Conservation (phyloP, 1,140 invertebrate species). For the Trachymyrmex septentrionalis region DNA sequence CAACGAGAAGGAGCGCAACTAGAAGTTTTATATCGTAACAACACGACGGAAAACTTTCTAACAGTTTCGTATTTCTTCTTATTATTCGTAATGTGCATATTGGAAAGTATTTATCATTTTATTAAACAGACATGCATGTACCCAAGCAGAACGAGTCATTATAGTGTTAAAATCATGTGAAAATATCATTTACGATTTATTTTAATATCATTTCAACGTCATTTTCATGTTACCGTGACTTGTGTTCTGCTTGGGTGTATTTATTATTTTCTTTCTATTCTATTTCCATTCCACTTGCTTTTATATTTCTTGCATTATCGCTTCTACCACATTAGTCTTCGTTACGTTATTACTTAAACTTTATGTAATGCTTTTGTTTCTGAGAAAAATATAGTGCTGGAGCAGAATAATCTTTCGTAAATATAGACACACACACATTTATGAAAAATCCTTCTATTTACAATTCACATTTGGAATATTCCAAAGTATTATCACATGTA, state of each 20-base stretch:
- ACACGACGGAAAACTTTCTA: background rate
- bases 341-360: background rate
- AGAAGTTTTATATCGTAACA: background rate
- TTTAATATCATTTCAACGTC: too few species aligned
- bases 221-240: too few species aligned
- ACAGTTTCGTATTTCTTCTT: background rate
- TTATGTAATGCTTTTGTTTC: background rate
- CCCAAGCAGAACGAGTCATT: too few species aligned
- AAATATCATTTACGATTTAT: too few species aligned
- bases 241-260: background rate
- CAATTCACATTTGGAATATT: background rate
- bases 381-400: background rate
- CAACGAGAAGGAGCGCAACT: background rate
- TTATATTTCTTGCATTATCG: background rate
- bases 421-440: background rate
- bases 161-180: too few species aligned
- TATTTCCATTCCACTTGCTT: background rate
- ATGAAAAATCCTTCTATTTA: slow-evolving; percentile 14
- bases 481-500: background rate
- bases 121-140: background rate
- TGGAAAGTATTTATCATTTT: background rate
- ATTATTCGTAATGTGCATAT: background rate
- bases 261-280: background rate
- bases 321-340: background rate
- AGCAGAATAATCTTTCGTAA: background rate